These are phyloP conservation scores for Coluber constrictor DNA, from an alignment of 2,797 vertebrate genomes.

Conservation along the genomic window DNA sequence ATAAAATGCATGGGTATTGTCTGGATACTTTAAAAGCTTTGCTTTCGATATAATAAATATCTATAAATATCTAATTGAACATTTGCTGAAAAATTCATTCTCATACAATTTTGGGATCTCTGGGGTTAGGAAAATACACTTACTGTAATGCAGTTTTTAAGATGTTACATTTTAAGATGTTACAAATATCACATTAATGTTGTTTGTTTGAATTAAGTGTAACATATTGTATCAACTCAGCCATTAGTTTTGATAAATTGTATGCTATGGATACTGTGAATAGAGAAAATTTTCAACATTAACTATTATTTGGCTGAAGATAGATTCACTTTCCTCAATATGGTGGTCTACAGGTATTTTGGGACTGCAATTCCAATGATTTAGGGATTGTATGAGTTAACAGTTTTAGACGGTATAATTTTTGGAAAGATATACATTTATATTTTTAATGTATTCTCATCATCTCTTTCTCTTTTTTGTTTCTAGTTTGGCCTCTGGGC, in stretches of 20 bases:
- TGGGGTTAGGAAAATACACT: not conserved
- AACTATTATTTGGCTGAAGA: not conserved
- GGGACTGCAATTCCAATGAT: not conserved
- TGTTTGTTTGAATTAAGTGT: not conserved
- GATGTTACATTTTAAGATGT: not conserved
- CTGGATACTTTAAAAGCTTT: not conserved
- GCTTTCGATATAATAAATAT: not conserved
- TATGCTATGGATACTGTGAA: not conserved
- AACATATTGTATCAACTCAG: not conserved
- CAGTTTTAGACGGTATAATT: not conserved
- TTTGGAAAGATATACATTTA: not conserved
- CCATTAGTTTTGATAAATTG: not conserved
- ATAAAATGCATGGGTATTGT: not conserved
- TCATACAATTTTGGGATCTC: not conserved
- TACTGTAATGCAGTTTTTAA: not conserved
- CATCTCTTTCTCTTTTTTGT: constrained; percentile 25
- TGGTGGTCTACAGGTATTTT: not conserved
- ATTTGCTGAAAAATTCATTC: not conserved
- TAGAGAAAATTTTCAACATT: not conserved
- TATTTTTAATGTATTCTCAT: not conserved
- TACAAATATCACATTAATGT: not conserved
- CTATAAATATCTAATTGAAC: not conserved
- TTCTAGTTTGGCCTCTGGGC: constrained; percentile 93
- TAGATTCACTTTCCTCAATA: not conserved
- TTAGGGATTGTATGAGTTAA: not conserved